Conservation (phyloP, 2,888 invertebrate genomes). For the Tenthredo notha region DNA sequence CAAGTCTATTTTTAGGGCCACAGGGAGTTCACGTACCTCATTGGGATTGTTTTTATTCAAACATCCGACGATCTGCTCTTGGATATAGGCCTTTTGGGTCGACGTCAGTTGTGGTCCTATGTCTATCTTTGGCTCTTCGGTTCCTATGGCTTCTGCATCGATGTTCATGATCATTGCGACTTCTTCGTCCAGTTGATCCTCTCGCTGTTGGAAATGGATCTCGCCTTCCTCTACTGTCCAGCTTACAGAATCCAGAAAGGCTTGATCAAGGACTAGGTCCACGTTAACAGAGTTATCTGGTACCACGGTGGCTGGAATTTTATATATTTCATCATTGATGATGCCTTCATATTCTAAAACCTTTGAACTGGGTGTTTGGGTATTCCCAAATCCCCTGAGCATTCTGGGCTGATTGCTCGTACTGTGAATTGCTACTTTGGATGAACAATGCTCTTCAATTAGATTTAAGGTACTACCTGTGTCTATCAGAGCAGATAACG, state of each 20-base stretch:
- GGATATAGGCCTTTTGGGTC: neutral
- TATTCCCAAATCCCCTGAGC: too few species aligned
- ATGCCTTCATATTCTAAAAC: too few species aligned
- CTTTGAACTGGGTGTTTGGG: too few species aligned
- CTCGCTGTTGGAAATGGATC: neutral
- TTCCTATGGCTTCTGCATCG: neutral
- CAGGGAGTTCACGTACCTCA: neutral
- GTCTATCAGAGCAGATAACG: too few species aligned
- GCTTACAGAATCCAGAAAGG: neutral
- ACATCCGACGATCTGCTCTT: neutral
- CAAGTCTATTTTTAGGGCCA: too few species aligned
- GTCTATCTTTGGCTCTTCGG: neutral
- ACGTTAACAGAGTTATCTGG: too few species aligned
- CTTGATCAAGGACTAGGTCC: conserved; percentile 8
- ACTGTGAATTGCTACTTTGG: too few species aligned
- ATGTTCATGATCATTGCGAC: neutral
- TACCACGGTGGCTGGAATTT: too few species aligned
- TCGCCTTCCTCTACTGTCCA: neutral
- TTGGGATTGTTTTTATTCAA: neutral
- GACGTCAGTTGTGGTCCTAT: neutral
- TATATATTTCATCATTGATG: too few species aligned
- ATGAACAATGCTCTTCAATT: too few species aligned
- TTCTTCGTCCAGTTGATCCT: neutral
- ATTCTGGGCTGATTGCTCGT: too few species aligned
- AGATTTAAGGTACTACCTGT: too few species aligned